Conservation (phyloP, 2,888 invertebrate species). For the Ryuthela nishihirai region DNA sequence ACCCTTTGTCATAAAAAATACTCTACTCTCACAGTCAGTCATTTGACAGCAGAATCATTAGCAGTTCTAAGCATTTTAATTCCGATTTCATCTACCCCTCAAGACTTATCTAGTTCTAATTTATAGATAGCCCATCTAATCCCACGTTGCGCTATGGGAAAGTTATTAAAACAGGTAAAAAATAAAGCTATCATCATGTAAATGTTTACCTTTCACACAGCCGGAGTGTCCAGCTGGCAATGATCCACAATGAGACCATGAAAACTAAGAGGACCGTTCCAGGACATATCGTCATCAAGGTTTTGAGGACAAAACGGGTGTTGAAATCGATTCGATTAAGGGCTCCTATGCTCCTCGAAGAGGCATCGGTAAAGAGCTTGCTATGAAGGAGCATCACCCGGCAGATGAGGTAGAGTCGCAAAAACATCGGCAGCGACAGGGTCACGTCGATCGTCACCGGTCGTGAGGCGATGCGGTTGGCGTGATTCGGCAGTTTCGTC, state of each 20-base stretch:
- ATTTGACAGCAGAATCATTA: too few relatives aligned
- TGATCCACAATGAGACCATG: slow-evolving; percentile 99
- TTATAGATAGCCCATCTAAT: too few relatives aligned
- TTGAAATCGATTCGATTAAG: slow-evolving; percentile 96
- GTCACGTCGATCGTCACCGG: slow-evolving; percentile 92
- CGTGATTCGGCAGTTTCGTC: slow-evolving; percentile 84
- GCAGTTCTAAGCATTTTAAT: too few relatives aligned
- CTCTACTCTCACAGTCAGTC: too few relatives aligned
- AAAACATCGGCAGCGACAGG: slow-evolving; percentile 98
- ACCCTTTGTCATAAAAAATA: too few relatives aligned
- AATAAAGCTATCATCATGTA: too few relatives aligned
- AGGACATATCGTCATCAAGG: slow-evolving; percentile 99
- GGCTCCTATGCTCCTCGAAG: slow-evolving; percentile 94
- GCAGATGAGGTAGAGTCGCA: slow-evolving; percentile 97
- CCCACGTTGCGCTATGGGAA: too few relatives aligned
- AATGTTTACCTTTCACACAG: slow-evolving; percentile 90
- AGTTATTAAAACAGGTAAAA: too few relatives aligned
- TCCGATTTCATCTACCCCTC: too few relatives aligned
- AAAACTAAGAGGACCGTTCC: slow-evolving; percentile 96
- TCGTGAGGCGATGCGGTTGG: slow-evolving; percentile 34
- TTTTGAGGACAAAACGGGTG: slow-evolving; percentile 91
- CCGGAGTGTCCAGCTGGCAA: slow-evolving; percentile 97
- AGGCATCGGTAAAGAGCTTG: slow-evolving; percentile 99
- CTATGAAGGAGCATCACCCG: slow-evolving; percentile 99
- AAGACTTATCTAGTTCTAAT: too few relatives aligned